Conservation (phyloP, 2,113 vertebrate species). For the Myodes glareolus region DNA sequence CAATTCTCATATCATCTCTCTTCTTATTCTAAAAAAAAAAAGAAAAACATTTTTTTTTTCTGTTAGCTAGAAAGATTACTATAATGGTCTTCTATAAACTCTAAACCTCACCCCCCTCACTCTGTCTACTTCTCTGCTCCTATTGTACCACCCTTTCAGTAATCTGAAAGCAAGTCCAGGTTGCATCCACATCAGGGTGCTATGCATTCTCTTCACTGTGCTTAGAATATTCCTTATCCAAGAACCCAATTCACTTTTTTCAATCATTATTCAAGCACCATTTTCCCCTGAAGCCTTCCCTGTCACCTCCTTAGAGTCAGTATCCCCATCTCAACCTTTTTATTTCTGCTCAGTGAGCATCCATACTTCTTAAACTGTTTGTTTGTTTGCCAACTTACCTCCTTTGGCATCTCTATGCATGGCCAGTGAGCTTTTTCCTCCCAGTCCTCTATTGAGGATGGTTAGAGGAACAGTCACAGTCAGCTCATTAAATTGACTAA, state of each 20-base stretch:
- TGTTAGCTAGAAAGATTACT: background rate
- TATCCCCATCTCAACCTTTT: background rate
- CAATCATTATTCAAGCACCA: background rate
- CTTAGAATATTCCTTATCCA: background rate
- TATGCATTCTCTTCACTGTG: background rate
- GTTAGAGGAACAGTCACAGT: background rate
- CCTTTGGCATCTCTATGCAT: background rate
- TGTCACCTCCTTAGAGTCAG: background rate
- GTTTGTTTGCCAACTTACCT: background rate
- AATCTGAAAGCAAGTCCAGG: background rate
- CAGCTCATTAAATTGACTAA: background rate
- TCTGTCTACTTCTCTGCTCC: background rate
- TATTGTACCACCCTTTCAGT: rapidly evolving
- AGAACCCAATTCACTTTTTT: background rate
- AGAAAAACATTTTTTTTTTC: too few species aligned
- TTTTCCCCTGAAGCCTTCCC: background rate
- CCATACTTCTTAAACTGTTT: background rate
- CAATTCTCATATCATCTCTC: background rate
- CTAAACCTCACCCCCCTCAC: background rate
- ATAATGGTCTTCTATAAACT: background rate
- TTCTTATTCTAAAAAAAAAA: background rate
- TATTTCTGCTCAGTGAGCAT: background rate
- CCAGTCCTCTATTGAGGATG: background rate
- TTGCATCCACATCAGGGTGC: background rate
- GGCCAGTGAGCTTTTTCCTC: background rate